Evolutionary conservation across 2,888 invertebrate genomes (phyloP), one percentile per base, ranked within the genome.

Genomic region (Drepana falcataria): DNA sequence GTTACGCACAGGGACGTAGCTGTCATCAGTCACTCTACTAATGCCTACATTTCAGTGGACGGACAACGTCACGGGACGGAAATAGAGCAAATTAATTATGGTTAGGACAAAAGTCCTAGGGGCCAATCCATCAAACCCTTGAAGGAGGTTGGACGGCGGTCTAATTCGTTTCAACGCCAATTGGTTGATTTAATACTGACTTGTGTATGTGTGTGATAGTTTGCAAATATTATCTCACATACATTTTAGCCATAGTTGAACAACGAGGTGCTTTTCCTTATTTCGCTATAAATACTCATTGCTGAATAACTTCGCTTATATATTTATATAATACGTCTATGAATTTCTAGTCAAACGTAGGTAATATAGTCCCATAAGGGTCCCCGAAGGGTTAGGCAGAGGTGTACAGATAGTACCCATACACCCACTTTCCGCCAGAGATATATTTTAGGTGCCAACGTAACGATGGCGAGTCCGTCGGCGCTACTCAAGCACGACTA

Each of bases 51-150:
- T 67, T 59, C 44, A 59, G 59, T 64, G 61, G 71, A 69, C 65
- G 59, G 69, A 70, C 9, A 7, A 44, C 55, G 73, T 65, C 60
- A 66, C 63, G 60, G 65, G 66, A 61, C 59, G 70, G 73, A 69
- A 69, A 69, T 66, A 56, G 64, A 55, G 66, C 60, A 71, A 83
- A 84, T 84, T 84, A 83, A 84, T 84, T 82, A 77, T 71, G 63
- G 69, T 61, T 59, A 63, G 63, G 74, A 80, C 83, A 81, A 81
- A 82, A 83, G 80, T 79, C 79, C 67, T 68, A 56, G 59, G 71
- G 68, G 64, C 69, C 73, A 75, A 82, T 82, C 81, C 73, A 79
- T 84, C 84, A 83, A 53, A 51, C 58, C 56, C 59, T 66, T 76
- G 77, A 81, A 71, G 73, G 54, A 69, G 79, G 75, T 71, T 70